phyloP scores from a whole-genome alignment of 2,888 invertebrate species.

The Malacosoma neustria region DNA sequence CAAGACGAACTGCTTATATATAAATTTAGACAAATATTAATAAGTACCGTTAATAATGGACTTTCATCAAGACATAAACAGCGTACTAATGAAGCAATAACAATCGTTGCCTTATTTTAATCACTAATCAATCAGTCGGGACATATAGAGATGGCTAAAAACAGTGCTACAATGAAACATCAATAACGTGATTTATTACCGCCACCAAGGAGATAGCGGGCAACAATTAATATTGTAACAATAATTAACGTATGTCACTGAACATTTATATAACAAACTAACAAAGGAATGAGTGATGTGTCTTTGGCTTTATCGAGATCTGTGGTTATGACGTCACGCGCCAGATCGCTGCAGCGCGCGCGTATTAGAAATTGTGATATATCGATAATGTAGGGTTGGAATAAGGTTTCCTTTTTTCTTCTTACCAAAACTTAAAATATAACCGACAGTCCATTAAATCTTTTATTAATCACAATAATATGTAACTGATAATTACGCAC shows the following conservation, averaged over 20 bases:
- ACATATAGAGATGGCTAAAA: not conserved
- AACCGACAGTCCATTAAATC: too few species aligned
- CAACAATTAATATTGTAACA: not conserved
- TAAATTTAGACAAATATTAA: too few species aligned
- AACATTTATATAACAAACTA: constrained; percentile 2
- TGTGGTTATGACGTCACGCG: constrained; percentile 26
- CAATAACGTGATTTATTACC: not conserved
- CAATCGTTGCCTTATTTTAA: not conserved
- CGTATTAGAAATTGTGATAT: not conserved
- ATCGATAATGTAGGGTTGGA: not conserved
- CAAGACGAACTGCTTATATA: too few species aligned
- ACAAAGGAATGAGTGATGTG: constrained; percentile 32
- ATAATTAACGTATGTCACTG: constrained; percentile 6
- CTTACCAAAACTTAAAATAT: too few species aligned
- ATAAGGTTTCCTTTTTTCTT: too few species aligned
- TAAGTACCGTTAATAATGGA: too few species aligned
- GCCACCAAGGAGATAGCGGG: not conserved
- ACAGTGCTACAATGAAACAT: not conserved
- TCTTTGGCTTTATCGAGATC: constrained; percentile 24
- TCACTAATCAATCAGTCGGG: not conserved
- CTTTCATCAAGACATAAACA: not conserved
- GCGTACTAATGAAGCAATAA: not conserved
- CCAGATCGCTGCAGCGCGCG: constrained; percentile 12
- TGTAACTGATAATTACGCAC: too few species aligned
- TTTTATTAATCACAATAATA: too few species aligned